Evolutionary conservation across 1,140 invertebrate species (phyloP), one percentile per base, ranked within the genome.

Genomic region (Apocrypta bakeri): DNA sequence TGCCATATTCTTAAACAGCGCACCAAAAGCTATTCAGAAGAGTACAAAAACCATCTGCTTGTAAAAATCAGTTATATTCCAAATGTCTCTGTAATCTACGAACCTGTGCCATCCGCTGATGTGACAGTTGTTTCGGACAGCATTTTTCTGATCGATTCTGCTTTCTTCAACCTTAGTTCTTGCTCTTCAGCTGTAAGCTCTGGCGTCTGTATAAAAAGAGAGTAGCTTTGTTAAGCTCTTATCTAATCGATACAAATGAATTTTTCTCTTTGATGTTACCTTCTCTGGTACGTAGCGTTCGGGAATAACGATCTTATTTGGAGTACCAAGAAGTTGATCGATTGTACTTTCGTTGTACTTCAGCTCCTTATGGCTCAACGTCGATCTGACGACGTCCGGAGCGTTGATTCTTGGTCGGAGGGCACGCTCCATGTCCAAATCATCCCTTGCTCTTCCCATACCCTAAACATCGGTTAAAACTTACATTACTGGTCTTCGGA

Each of bases 111-210:
- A 72, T 90, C 89, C 3, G 87, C 63, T 12, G 89, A 83, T 25
- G 89, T 90, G 9, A 93, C 93, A 2, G 93, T 94, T 11, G 94
- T 94, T 88, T 96, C 95, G 0, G 96, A 95, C 8, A 98, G 92
- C 96, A 98, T 97, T 91, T 97, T 97, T 87, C 97, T 95, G 78
- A 98, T 98, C 25, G 96, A 96, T 87, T 98, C 97, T 1, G 97
- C 97, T 92, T 98, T 98, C 87, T 97, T 95, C 85, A 95, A 93
- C 14, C 97, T 92, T 84, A 96, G 95, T 82, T 96, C 93, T 88
- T 96, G 95, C 87, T 98, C 97, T 87, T 97, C 96, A 1, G 95
- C 95, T 14, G 95, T 95, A 25, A 97, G 89, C 89, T 97, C 95
- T 80, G 96, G 96, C 76, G 94, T 94, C 94, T 95, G 88, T 31